Evolutionary conservation across 2,797 vertebrate species (phyloP).

Genomic region (Thripadectes ignobilis): DNA sequence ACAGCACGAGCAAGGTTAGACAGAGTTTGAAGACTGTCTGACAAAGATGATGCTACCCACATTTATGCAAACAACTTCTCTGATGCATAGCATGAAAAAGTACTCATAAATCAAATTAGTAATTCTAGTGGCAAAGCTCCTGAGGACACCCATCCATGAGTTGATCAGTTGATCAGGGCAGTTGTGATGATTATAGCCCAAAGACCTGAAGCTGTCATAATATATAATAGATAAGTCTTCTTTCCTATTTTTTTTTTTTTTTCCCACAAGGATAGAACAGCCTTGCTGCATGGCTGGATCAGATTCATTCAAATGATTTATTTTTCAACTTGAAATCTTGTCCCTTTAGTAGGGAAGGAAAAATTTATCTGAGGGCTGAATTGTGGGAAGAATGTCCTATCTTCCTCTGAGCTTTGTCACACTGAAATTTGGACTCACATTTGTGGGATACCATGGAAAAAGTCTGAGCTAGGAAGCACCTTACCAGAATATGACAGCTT

Average conservation of each 20-base stretch:
- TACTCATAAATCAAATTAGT: background rate
- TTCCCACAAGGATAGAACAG: background rate
- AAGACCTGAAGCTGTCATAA: conserved; percentile 22
- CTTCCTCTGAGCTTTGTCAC: background rate
- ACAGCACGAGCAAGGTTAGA: background rate
- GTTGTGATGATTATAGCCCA: background rate
- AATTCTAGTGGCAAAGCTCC: background rate
- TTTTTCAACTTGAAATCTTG: background rate
- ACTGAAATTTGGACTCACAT: background rate
- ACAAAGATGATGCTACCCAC: background rate
- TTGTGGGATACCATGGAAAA: background rate
- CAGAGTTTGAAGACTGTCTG: background rate
- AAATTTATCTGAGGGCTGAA: background rate
- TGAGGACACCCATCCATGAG: background rate
- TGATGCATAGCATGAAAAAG: background rate
- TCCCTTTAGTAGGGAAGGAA: background rate
- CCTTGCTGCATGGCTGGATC: background rate
- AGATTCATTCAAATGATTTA: background rate
- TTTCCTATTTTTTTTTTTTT: background rate
- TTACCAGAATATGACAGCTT: background rate
- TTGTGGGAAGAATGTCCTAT: background rate
- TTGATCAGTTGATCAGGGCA: background rate
- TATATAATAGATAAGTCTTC: background rate
- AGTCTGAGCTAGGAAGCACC: background rate
- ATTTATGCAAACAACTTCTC: background rate